phyloP scores from a whole-genome alignment of 1,140 invertebrate species.

The Leucophenga varia region DNA sequence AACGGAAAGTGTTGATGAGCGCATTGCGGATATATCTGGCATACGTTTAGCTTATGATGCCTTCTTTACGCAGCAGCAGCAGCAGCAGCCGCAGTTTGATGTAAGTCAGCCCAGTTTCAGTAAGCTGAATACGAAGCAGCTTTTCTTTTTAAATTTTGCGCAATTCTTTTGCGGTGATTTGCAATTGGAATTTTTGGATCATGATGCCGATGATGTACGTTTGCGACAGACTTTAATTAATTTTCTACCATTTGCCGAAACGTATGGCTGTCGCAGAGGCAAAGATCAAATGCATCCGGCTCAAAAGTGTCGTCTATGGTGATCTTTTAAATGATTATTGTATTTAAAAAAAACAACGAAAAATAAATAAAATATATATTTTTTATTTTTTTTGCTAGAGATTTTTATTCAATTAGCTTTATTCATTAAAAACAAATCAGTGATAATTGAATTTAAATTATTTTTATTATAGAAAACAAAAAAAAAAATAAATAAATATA shows the following conservation, averaged over 20 bases:
- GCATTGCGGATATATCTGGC: conserved; percentile 34
- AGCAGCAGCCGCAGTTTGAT: not conserved
- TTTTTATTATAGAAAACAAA: no score
- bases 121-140: conserved; percentile 12
- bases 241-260: conserved; percentile 26
- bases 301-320: conserved; percentile 32
- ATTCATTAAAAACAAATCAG: no score
- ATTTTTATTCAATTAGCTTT: no score
- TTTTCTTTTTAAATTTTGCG: conserved; percentile 41
- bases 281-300: conserved; percentile 15
- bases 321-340: not conserved
- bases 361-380: not conserved
- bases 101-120: conserved; percentile 8
- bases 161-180: conserved; percentile 38
- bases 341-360: conserved; percentile 9
- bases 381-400: not conserved
- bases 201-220: conserved; percentile 31
- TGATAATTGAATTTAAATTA: no score
- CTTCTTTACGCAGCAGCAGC: conserved; percentile 14
- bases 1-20: conserved; percentile 30
- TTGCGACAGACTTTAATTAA: conserved; percentile 26
- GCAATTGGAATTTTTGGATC: conserved; percentile 15
- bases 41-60: conserved; percentile 30
- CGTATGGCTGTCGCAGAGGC: conserved; percentile 13
- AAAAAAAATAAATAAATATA: no score